phyloP scores from a whole-genome alignment of 2,888 invertebrate species.

The Nasonia oneida region DNA sequence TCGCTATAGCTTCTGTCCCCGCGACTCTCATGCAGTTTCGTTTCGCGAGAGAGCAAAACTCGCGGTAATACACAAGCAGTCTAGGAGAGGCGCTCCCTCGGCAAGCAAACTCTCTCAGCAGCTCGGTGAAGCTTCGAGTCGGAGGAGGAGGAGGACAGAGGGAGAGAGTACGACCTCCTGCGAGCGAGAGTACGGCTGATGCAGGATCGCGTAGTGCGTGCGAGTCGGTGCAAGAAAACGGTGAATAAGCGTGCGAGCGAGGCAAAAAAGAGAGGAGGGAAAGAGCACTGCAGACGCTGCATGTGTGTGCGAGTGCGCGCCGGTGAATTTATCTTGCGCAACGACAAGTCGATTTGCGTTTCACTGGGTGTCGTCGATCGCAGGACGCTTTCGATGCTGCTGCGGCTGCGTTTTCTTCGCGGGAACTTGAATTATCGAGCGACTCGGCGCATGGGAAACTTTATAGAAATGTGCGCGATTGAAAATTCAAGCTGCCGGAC shows the following conservation, averaged over 20 bases:
- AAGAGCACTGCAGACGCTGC: conserved; percentile 9
- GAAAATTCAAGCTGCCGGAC: conserved; percentile 43
- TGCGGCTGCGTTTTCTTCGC: conserved; percentile 13
- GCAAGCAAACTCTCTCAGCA: conserved; percentile 14
- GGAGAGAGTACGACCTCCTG: conserved; percentile 50
- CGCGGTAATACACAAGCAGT: background rate
- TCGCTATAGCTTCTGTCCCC: conserved; percentile 25
- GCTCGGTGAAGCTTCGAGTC: background rate
- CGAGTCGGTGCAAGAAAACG: conserved; percentile 43
- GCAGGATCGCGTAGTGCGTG: conserved; percentile 43
- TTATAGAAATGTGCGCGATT: conserved; percentile 27
- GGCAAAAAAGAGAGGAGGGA: conserved; percentile 17
- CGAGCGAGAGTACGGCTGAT: conserved; percentile 29
- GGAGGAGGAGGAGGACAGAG: conserved; percentile 18
- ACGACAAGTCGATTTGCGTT: conserved; percentile 48
- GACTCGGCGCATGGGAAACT: conserved; percentile 47
- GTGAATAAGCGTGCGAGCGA: conserved; percentile 48
- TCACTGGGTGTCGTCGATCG: conserved; percentile 57
- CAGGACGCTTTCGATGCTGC: conserved; percentile 20
- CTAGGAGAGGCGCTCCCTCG: conserved; percentile 37
- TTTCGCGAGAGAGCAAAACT: background rate
- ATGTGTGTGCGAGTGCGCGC: conserved; percentile 7
- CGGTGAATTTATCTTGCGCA: conserved; percentile 60
- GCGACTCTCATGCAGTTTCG: background rate
- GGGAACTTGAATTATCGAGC: conserved; percentile 44